Evolutionary conservation across 2,888 invertebrate species (phyloP).

Genomic region (Agriopis aurantiaria): DNA sequence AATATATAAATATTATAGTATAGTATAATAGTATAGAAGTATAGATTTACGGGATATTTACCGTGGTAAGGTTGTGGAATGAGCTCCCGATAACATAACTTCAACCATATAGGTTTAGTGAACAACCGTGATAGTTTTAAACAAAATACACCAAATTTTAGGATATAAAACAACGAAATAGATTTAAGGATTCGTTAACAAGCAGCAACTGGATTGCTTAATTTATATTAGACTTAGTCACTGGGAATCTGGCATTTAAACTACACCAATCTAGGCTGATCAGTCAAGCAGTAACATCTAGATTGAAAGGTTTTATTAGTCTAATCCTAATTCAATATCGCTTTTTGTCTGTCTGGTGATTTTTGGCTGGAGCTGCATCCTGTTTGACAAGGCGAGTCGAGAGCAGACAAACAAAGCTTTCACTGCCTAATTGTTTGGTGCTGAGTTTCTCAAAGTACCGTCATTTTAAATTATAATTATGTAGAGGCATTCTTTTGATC

Average conservation of each 20-base stretch:
- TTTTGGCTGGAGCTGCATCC: constrained; percentile 56
- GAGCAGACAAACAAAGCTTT: constrained; percentile 71
- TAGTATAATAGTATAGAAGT: too few species aligned
- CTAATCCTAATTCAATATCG: constrained; percentile 82
- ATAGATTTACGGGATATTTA: too few species aligned
- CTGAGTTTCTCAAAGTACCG: constrained; percentile 34
- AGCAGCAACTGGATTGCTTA: constrained; percentile 45
- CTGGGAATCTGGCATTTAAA: constrained; percentile 86
- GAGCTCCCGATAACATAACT: too few species aligned
- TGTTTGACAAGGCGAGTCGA: constrained; percentile 63
- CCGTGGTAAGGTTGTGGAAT: too few species aligned
- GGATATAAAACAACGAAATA: constrained; percentile 2
- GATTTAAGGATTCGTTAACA: constrained; percentile 38
- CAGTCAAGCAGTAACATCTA: constrained; percentile 82
- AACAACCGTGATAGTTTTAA: too few species aligned
- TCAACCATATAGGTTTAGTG: too few species aligned
- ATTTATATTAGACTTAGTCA: constrained; percentile 64
- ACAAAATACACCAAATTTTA: neutral
- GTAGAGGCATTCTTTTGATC: neutral
- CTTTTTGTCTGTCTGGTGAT: constrained; percentile 72
- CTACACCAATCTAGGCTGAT: constrained; percentile 72
- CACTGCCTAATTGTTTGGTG: constrained; percentile 71
- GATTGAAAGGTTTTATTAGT: constrained; percentile 81
- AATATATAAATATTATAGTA: too few species aligned
- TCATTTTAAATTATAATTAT: neutral